phyloP scores from a whole-genome alignment of 2,113 vertebrate species.

The Bos javanicus region DNA sequence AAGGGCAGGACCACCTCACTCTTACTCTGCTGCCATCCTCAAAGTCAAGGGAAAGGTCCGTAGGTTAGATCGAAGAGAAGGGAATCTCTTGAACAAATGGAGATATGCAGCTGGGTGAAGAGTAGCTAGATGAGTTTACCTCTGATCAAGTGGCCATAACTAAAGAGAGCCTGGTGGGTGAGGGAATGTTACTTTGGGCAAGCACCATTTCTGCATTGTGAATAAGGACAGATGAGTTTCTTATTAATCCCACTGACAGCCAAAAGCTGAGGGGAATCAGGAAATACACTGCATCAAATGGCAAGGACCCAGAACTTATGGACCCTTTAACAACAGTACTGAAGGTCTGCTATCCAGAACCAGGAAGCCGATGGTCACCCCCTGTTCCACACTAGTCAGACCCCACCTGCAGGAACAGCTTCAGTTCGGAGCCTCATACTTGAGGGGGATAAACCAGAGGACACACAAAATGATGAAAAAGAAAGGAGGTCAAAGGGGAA shows the following conservation, averaged over 20 bases:
- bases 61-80: neutral
- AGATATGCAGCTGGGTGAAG: neutral
- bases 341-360: neutral
- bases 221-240: neutral
- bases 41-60: accelerated
- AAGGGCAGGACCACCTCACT: neutral
- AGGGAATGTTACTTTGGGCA: neutral
- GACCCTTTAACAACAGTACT: neutral
- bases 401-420: neutral
- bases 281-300: neutral
- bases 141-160: neutral
- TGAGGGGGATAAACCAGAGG: neutral
- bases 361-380: neutral
- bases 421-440: neutral
- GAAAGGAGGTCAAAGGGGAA: neutral
- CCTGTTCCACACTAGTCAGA: too few relatives aligned
- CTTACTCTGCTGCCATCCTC: neutral
- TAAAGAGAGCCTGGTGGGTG: neutral
- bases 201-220: neutral
- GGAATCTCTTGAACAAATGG: neutral
- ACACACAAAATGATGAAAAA: neutral
- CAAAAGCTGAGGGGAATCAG: neutral
- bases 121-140: neutral
- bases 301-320: neutral
- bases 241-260: neutral